These are phyloP conservation scores for Enteromius viviparus DNA, from an alignment of 2,797 vertebrate species.

Conservation along the genomic window DNA sequence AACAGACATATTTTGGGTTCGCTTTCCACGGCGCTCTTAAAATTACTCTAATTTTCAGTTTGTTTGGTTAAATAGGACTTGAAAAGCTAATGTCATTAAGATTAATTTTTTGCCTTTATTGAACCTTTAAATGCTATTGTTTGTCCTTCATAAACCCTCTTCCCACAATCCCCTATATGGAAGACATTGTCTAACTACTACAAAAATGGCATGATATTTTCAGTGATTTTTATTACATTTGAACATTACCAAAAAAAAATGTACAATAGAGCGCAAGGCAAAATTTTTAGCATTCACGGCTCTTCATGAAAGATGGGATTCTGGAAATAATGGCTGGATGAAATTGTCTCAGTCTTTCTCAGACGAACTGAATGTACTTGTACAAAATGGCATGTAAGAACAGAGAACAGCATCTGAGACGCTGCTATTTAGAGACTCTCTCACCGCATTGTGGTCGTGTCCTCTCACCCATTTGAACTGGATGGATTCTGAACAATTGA, in stretches of 20 bases:
- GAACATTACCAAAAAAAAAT: neutral
- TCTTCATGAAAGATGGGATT: constrained; percentile 31
- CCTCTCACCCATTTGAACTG: neutral
- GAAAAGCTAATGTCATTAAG: constrained; percentile 21
- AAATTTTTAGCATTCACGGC: neutral
- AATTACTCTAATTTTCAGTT: constrained; percentile 20
- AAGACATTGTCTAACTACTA: neutral
- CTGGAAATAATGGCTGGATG: constrained; percentile 24
- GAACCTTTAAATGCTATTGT: constrained; percentile 17
- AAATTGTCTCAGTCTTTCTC: constrained; percentile 37
- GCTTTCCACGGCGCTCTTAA: neutral
- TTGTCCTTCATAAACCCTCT: constrained; percentile 8
- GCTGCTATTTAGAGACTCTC: constrained; percentile 33
- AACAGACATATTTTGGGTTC: neutral
- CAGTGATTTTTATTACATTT: constrained; percentile 4
- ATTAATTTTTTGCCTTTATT: neutral
- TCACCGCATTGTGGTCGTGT: neutral
- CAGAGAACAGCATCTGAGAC: constrained; percentile 16
- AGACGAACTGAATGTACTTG: constrained; percentile 35
- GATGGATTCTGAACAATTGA: constrained; percentile 13
- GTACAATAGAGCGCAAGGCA: neutral
- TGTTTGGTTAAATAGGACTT: constrained; percentile 10
- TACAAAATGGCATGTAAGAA: constrained; percentile 43
- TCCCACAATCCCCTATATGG: neutral
- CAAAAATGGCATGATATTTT: neutral